Evolutionary conservation across 2,888 invertebrate genomes (phyloP), one percentile per base, ranked within the genome.

Genomic region (Macroteleia sp.): DNA sequence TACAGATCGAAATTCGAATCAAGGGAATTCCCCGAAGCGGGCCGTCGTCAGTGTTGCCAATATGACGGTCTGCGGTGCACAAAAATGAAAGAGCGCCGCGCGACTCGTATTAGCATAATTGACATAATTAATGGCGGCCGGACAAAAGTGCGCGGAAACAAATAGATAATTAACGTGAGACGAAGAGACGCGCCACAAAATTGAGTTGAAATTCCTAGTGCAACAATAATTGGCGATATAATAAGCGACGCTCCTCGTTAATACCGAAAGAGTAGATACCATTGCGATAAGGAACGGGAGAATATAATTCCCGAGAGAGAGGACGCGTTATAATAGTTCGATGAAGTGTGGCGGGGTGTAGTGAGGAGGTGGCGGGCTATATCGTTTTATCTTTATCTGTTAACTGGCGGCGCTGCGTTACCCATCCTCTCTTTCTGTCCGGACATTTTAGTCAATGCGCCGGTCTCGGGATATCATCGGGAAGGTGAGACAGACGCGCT

Each of bases 401-500:
- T 8, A 10, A 4, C 3, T 2, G 22, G 22, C 20, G 17, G n/a
- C 16, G 5, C 20, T 14, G 12, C 12, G 1, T 39, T 17, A n/a
- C 56, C 25, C 46, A 12, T 61, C 46, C 20, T 25, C 39, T 9
- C 17, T 59, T 44, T 50, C 41, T 3, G 64, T 57, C 54, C 76
- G 64, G 66, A 70, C 70, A 57, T 76, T 76, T 76, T 76, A 76
- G 69, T 75, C 69, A 76, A 59, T 70, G 70, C 67, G 77, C 77
- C 62, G 73, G 71, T 77, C 77, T 69, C 77, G 62, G 85, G 82
- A 87, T 89, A 89, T 89, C 87, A 88, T 88, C 88, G 85, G 88
- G 84, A 89, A 89, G 88, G 88, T 89, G 89, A 89, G 89, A 88
- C 87, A 88, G 88, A 88, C 88, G 86, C 87, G 85, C 82, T 61